Conservation (phyloP, 2,797 vertebrate species). For the Mergus octosetaceus region DNA sequence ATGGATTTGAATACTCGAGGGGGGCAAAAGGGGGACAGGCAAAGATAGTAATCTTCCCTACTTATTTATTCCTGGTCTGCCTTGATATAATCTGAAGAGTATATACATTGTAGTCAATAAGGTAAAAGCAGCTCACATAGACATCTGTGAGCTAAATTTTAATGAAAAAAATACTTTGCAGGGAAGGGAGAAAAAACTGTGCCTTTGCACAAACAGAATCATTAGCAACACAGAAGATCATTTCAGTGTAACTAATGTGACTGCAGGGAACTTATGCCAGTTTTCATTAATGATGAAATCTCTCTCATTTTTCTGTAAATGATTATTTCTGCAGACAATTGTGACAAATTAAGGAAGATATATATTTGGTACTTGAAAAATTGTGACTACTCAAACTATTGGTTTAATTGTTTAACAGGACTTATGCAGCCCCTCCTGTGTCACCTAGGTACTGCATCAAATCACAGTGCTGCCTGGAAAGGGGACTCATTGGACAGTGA, state of each 20-base stretch:
- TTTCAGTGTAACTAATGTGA: constrained; percentile 31
- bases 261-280: not conserved
- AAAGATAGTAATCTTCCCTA: not conserved
- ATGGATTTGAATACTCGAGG: not conserved
- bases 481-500: fast-evolving
- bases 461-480: not conserved
- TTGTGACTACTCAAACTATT: not conserved
- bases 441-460: not conserved
- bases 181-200: not conserved
- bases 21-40: not conserved
- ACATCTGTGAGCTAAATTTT: constrained; percentile 13
- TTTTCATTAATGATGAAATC: constrained; percentile 32
- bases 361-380: constrained; percentile 3
- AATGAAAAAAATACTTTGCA: constrained; percentile 21
- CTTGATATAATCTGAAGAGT: not conserved
- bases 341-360: not conserved
- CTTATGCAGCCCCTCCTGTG: fast-evolving
- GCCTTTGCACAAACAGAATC: constrained; percentile 17
- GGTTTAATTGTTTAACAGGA: not conserved
- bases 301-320: constrained; percentile 19
- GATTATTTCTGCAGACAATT: constrained; percentile 9
- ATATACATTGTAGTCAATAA: not conserved
- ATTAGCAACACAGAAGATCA: constrained; percentile 1
- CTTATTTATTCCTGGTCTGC: not conserved
- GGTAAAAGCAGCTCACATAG: not conserved